Evolutionary conservation across 2,113 vertebrate species (phyloP).

Genomic region (Prolemur simus): DNA sequence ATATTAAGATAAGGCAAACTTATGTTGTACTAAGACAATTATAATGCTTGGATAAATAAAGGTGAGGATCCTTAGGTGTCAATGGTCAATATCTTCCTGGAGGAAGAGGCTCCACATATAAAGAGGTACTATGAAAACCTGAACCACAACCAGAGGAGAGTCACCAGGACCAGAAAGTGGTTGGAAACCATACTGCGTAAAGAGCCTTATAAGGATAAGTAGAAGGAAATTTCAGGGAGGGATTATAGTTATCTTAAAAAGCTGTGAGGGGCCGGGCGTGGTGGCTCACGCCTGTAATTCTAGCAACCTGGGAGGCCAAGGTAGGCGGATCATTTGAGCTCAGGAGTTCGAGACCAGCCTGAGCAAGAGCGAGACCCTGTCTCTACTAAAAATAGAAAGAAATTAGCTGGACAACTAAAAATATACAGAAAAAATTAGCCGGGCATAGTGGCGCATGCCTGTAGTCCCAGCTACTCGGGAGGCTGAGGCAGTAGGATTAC

Average conservation of each 20-base stretch:
- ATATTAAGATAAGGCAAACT: neutral
- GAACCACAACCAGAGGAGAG: neutral
- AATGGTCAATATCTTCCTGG: neutral
- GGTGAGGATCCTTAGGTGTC: neutral
- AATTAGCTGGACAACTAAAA: no score
- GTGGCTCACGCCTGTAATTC: no score
- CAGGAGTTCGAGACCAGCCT: no score
- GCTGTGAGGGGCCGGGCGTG: neutral
- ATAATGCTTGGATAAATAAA: neutral
- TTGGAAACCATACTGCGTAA: neutral
- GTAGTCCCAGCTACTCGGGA: no score
- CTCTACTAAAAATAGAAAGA: no score
- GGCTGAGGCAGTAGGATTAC: no score
- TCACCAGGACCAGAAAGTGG: neutral
- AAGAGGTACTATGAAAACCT: neutral
- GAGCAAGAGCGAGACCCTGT: no score
- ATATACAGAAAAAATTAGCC: no score
- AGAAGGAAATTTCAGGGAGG: neutral
- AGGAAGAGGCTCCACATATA: neutral
- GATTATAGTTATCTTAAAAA: neutral
- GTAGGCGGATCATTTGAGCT: no score
- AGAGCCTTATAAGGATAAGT: neutral
- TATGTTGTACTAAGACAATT: neutral
- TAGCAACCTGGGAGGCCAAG: no score
- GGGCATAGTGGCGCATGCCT: no score